Evolutionary conservation across 2,888 invertebrate genomes (phyloP), one percentile per base, ranked within the genome.

Genomic region (Cantharis rustica): DNA sequence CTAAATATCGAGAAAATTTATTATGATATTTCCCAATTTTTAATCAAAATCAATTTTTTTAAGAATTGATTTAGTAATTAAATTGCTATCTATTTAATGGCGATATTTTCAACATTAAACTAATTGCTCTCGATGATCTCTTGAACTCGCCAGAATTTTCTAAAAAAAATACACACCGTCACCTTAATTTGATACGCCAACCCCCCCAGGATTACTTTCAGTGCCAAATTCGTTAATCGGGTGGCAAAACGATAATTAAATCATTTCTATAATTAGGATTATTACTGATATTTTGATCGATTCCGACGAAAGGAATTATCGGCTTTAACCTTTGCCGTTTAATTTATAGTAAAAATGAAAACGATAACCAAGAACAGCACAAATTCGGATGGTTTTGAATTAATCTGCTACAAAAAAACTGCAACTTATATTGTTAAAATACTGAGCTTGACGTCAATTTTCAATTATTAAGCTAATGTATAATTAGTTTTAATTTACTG

Each of bases 71-170:
- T 47, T 47, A 47, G 47, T 47, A 47, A 47, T 47, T 47, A 47
- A 47, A 47, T 47, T 47, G 47, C 73, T 71, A 78, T 78, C 78
- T 73, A 15, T 64, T 78, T 78, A 75, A 78, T 78, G 78, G 78
- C 78, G 78, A 74, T 74, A 70, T 74, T 73, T 69, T 66, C 20
- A 72, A 75, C 78, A 78, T 78, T 76, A 76, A 66, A 70, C 76
- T 75, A 76, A 78, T 78, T 78, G 75, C 73, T 78, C 70, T 73
- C 4, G 75, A 75, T 78, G 73, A 72, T 76, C 76, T 70, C 61
- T 66, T 16, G 68, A 73, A 66, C 72, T 63, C 70, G 69, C 1
- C 13, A n/a, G 47, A n/a, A n/a, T 47, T 47, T 47, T n/a, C n/a
- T 47, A n/a, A 47, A 47, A 47, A 47, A 47, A 23, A 23, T n/a